Conservation (phyloP, 2,797 vertebrate species). For the Dermochelys coriacea region DNA sequence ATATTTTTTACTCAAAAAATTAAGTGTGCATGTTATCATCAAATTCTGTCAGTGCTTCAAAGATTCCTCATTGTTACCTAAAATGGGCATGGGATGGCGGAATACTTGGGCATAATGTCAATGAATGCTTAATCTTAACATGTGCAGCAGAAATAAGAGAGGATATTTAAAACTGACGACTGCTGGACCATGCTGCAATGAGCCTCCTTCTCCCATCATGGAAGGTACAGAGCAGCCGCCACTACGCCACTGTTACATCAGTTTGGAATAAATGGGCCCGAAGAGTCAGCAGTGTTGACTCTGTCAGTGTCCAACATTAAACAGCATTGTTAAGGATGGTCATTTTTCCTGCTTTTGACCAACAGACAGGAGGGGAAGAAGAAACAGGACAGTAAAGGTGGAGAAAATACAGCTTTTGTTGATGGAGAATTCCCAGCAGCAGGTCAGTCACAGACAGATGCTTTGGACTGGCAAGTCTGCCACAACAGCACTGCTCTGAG, state of each 20-base stretch:
- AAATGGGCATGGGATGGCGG: background rate
- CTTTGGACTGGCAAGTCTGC: background rate
- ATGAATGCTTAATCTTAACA: background rate
- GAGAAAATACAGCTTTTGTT: background rate
- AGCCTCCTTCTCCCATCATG: background rate
- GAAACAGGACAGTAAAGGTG: background rate
- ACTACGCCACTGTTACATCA: background rate
- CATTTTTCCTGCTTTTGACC: background rate
- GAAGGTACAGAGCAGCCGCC: background rate
- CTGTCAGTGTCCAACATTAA: background rate
- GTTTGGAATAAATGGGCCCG: background rate
- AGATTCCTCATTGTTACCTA: background rate
- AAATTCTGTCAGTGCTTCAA: background rate
- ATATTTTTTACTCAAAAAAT: background rate
- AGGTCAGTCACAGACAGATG: background rate
- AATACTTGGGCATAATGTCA: background rate
- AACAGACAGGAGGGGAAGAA: background rate
- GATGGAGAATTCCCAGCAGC: background rate
- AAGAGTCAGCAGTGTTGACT: background rate
- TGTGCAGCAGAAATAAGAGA: background rate
- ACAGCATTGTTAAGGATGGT: background rate
- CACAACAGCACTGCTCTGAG: background rate
- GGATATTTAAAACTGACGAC: background rate
- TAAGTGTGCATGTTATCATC: background rate
- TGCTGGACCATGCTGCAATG: background rate